These are phyloP conservation scores for Galeopsomyia nigrocyanea DNA, from an alignment of 2,888 invertebrate species.

Conservation along the genomic window DNA sequence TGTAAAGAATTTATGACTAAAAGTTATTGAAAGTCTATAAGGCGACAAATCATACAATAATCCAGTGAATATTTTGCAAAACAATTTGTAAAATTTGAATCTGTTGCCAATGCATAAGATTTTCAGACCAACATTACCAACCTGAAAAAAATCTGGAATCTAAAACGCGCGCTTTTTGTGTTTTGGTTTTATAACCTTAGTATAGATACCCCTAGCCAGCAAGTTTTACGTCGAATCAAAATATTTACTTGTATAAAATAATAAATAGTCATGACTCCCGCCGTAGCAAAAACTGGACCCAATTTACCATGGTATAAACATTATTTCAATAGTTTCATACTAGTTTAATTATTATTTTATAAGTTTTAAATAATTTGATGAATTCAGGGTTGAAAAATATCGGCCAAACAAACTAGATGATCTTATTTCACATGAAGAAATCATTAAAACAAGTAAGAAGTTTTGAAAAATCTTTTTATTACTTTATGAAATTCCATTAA, in stretches of 20 bases:
- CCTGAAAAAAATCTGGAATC: too few species aligned
- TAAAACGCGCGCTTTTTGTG: constrained; percentile 12
- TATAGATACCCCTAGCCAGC: not conserved
- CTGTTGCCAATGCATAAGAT: too few species aligned
- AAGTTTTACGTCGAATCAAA: not conserved
- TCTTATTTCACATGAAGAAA: constrained; percentile 96
- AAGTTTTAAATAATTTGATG: constrained; percentile 7
- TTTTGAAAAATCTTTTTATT: constrained; percentile 47
- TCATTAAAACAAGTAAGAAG: constrained; percentile 91
- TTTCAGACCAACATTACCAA: too few species aligned
- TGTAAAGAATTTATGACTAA: too few species aligned
- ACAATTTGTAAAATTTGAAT: too few species aligned
- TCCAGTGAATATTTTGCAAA: too few species aligned
- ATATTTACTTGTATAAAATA: constrained; percentile 8
- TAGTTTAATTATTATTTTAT: not conserved
- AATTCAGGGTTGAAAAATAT: constrained; percentile 96
- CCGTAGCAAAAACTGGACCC: constrained; percentile 8
- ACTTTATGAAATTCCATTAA: not conserved
- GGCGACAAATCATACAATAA: too few species aligned
- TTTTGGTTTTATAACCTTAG: constrained; percentile 1
- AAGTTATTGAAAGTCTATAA: too few species aligned
- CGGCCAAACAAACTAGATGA: constrained; percentile 92
- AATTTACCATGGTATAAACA: constrained; percentile 43
- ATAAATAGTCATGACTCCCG: constrained; percentile 29
- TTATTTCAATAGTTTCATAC: not conserved